Evolutionary conservation across 1,140 invertebrate species (phyloP).

Genomic region (Oedothorax gibbosus): DNA sequence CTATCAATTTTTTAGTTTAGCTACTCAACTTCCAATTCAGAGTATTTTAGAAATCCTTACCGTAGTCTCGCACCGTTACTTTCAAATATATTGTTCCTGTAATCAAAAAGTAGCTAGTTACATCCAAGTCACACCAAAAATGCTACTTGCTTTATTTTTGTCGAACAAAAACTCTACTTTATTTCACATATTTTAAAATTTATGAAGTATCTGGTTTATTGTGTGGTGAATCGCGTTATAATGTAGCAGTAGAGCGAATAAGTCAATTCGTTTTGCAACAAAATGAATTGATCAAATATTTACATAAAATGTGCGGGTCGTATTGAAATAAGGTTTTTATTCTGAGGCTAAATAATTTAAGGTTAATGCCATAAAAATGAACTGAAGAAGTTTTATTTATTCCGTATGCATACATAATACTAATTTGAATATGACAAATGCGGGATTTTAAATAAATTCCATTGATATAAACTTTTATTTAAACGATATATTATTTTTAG

Average conservation of each 20-base stretch:
- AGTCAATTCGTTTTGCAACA: neutral
- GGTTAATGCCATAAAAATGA: neutral
- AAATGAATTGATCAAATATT: neutral
- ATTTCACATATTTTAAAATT: slow-evolving; percentile 29
- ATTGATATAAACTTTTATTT: no score
- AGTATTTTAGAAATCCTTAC: no score
- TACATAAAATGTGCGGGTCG: neutral
- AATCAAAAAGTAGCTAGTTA: no score
- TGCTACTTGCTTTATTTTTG: neutral
- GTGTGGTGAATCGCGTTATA: neutral
- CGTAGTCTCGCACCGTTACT: no score
- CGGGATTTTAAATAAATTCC: no score
- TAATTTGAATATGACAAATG: no score
- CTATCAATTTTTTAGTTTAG: no score
- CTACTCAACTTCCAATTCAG: no score
- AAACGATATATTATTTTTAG: no score
- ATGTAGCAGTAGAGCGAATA: neutral
- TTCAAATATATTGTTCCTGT: no score
- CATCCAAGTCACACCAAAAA: no score
- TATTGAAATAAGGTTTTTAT: neutral
- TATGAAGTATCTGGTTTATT: slow-evolving; percentile 1
- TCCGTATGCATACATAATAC: neutral
- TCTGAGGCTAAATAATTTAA: neutral
- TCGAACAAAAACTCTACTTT: neutral
- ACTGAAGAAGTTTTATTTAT: neutral